Base-by-base conservation (phyloP, 2,888 invertebrate species). In the Epinotia nisella region DNA sequence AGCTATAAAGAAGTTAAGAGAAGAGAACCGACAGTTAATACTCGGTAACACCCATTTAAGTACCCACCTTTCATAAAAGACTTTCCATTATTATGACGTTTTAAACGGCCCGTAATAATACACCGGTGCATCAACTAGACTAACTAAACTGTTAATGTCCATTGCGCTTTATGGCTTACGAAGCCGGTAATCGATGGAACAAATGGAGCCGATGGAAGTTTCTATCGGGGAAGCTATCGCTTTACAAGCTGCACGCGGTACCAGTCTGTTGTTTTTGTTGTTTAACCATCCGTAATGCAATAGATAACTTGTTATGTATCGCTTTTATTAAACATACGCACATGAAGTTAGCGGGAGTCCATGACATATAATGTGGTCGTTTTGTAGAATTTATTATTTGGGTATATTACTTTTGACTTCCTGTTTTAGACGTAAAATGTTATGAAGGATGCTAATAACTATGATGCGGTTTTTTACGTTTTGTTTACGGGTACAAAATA, bases 231-330 rank as follows among this genome's bases (percentile, higher is more conserved):
- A 58, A 49, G 17, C 10, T 49, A 51, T 62, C 59, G 70, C 62
- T 72, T 74, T 72, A 70, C 49, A 73, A 68, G 59, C 67, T 39
- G 53, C 58, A 71, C 76, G 68, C 73, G 74, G 60, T 58, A 76
- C 55, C 67, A 61, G 71, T n/a, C 77, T 74, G 77, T 81, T 79
- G 80, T 80, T 78, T 49, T 77, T 77, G 77, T 77, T 80, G 77
- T 78, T 77, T 60, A 80, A 76, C 77, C 76, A 78, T 75, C 76
- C 78, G 58, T 64, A 76, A 75, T 75, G 75, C 56, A 60, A 73
- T 41, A 81, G 80, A 81, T 81, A 81, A 78, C 64, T 62, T 75
- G 62, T 77, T 79, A 74, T 70, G 68, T 70, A 77, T 67, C 64
- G 13, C 24, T 39, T 66, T 73, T 73, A 71, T 55, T 72, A 68